Evolutionary conservation across 2,113 vertebrate genomes (phyloP), one percentile per base, ranked within the genome.

Genomic region (Malurus cyaneus): DNA sequence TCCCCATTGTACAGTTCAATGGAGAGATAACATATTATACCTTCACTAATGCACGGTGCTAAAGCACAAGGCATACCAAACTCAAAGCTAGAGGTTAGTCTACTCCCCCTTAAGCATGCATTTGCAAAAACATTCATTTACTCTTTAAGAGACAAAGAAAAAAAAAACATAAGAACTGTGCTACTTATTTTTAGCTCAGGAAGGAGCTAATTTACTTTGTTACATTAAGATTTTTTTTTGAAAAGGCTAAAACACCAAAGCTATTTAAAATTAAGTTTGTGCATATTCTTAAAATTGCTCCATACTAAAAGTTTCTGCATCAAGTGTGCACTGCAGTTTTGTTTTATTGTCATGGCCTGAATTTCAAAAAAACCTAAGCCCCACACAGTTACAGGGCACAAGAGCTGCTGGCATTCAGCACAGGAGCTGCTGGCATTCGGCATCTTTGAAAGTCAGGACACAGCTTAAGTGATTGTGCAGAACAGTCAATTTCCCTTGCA

Each of bases 281-380:
- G 60, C 86, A 96, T 64, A 79, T 94, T 92, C 44, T 92, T 74
- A 56, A 84, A 69, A 92, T 25, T 61, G 59, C 42, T 88, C 84
- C 72, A 96, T 94, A 76, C 26, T 82, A 49, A 52, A 88, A 61
- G 53, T 74, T 88, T 73, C 64, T 70, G 87, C 70, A 92, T 80
- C 61, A 84, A 93, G 36, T 69, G 57, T 64, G 91, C 50, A 93
- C 82, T 87, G 80, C 76, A 69, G 64, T 59, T 88, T 52, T 85
- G 54, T 54, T 88, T 82, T 79, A 53, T 54, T 57, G 69, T 62
- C 29, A 78, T 64, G 53, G 59, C 25, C 91, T 57, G 31, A 78
- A 84, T 91, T 91, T 88, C 88, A 89, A 88, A 89, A 88, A 86
- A 39, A 28, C 44, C 34, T 74, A 81, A 82, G 60, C 41, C 64